Conservation (phyloP, 2,888 invertebrate species). For the Cryptocheilus praepositus region DNA sequence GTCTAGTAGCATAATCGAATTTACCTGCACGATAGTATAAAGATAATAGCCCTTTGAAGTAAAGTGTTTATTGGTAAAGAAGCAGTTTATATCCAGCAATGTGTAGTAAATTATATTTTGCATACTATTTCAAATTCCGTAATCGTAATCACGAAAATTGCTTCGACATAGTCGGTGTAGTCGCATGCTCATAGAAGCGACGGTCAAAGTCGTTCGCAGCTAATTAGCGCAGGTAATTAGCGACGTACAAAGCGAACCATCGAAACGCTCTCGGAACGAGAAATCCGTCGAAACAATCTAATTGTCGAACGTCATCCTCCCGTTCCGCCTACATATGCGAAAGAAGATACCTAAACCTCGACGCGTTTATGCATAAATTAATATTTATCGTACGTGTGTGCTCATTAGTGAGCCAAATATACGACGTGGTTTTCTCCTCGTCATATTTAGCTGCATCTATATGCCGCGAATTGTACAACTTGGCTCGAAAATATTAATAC, state of each 20-base stretch:
- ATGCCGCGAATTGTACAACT: background rate
- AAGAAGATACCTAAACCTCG: background rate
- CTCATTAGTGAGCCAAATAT: constrained; percentile 42
- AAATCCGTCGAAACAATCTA: constrained; percentile 7
- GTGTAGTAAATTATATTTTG: too few relatives aligned
- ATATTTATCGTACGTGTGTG: constrained; percentile 45
- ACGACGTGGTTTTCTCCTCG: constrained; percentile 33
- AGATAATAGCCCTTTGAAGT: too few relatives aligned
- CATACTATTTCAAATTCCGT: too few relatives aligned
- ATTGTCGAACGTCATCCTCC: constrained; percentile 9
- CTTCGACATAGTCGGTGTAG: too few relatives aligned
- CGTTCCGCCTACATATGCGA: background rate
- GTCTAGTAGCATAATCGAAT: too few relatives aligned
- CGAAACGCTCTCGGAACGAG: background rate
- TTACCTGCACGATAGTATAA: too few relatives aligned
- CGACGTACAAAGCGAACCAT: background rate
- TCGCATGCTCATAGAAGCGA: too few relatives aligned
- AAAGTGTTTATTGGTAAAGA: too few relatives aligned
- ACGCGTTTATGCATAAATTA: constrained; percentile 27
- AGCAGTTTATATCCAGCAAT: too few relatives aligned
- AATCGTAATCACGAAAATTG: too few relatives aligned
- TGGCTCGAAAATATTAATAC: too few relatives aligned
- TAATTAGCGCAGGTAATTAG: background rate
- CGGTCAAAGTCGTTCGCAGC: too few relatives aligned
- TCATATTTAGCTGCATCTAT: constrained; percentile 8